These are phyloP conservation scores for Phyllotis vaccarum DNA, from an alignment of 2,797 vertebrate genomes.

Conservation along the genomic window DNA sequence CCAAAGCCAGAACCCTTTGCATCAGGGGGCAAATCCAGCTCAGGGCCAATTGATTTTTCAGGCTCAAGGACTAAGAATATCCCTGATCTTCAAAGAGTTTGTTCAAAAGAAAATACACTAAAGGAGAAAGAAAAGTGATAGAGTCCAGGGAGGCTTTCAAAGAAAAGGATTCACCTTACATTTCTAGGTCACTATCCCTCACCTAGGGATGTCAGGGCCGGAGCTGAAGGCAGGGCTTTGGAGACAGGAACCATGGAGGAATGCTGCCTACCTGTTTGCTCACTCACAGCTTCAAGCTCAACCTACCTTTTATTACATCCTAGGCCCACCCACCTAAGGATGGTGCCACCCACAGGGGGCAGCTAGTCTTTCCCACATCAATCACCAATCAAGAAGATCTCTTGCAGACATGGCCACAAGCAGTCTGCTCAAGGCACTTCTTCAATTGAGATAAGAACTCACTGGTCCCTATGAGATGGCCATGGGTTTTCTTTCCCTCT, in stretches of 20 bases:
- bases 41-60: neutral
- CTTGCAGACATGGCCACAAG: neutral
- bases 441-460: neutral
- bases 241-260: neutral
- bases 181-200: neutral
- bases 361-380: no score
- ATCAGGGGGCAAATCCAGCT: neutral
- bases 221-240: neutral
- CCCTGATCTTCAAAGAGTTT: neutral
- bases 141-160: no score
- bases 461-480: neutral
- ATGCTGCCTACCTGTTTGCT: neutral
- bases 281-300: neutral
- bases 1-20: neutral
- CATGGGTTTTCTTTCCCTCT: neutral
- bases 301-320: neutral
- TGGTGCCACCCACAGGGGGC: no score
- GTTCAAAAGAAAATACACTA: neutral
- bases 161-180: neutral
- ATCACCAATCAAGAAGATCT: neutral
- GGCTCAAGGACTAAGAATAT: neutral
- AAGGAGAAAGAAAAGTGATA: neutral
- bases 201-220: neutral
- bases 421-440: neutral
- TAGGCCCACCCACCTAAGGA: neutral